Conservation (phyloP, 2,113 vertebrate genomes). For the Heteronetta atricapilla region DNA sequence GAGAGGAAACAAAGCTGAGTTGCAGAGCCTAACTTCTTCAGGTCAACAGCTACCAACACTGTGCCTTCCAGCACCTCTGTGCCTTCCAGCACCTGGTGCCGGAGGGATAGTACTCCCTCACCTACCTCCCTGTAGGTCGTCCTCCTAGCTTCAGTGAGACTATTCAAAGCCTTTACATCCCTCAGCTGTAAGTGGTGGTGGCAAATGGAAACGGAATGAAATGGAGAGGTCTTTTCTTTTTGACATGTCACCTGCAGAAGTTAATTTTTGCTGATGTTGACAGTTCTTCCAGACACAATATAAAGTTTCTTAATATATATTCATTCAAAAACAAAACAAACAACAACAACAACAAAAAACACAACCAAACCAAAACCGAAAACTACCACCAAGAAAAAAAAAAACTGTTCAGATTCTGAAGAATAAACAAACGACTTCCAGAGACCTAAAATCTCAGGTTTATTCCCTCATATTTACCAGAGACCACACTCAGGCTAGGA, state of each 20-base stretch:
- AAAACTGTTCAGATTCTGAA: neutral
- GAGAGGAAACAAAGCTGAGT: neutral
- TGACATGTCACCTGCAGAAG: neutral
- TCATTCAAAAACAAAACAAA: neutral
- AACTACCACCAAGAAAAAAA: neutral
- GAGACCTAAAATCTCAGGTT: neutral
- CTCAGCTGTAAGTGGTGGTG: neutral
- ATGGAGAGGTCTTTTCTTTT: neutral
- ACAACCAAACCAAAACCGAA: neutral
- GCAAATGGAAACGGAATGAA: neutral
- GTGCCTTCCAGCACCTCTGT: neutral
- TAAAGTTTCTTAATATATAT: neutral
- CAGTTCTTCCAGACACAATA: neutral
- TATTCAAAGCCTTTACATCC: neutral
- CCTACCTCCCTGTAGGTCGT: accelerated
- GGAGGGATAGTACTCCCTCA: neutral
- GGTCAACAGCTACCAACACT: neutral
- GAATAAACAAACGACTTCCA: neutral
- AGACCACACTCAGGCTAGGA: neutral
- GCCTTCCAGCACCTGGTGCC: neutral
- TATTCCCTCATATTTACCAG: neutral
- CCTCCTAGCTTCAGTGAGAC: neutral
- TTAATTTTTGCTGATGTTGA: neutral
- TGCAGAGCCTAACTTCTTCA: neutral
- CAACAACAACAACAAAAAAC: accelerated